phyloP scores from a whole-genome alignment of 2,888 invertebrate genomes.

The Ophioninae sp. region DNA sequence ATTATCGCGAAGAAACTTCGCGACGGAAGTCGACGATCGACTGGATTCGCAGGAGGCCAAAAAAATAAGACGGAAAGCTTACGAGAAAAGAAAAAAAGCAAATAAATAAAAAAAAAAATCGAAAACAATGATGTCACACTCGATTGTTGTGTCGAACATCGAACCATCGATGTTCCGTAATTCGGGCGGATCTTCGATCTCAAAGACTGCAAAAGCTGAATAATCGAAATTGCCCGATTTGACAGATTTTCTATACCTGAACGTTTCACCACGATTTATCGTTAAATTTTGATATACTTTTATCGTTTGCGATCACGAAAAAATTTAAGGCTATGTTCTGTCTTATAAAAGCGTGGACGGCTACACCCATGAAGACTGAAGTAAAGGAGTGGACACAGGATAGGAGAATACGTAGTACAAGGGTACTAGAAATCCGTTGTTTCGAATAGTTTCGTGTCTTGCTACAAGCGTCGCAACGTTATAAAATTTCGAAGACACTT shows the following conservation, averaged over 20 bases:
- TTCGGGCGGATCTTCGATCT: conserved; percentile 13
- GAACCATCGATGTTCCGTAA: not conserved
- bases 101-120: conserved; percentile 10
- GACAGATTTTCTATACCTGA: conserved; percentile 11
- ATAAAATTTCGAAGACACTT: no score
- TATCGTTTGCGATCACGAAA: not conserved
- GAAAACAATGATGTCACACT: conserved; percentile 19
- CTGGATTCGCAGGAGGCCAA: not conserved
- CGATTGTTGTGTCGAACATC: no score
- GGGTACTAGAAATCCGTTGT: no score
- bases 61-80: not conserved
- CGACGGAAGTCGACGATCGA: conserved; percentile 28
- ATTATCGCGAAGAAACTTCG: conserved; percentile 18
- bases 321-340: no score
- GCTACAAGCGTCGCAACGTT: no score
- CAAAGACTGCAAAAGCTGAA: not conserved
- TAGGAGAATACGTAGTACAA: no score
- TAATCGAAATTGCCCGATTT: not conserved
- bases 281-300: not conserved
- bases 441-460: no score
- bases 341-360: no score
- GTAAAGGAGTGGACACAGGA: no score
- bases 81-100: not conserved
- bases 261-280: not conserved
- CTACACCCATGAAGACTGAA: no score